A percentile compares a stretch with the other conserved stretches of the same genome.
These are phyloP conservation scores for Sminthurides aquaticus DNA, from an alignment of 2,888 invertebrate genomes.

Conservation along the genomic window DNA sequence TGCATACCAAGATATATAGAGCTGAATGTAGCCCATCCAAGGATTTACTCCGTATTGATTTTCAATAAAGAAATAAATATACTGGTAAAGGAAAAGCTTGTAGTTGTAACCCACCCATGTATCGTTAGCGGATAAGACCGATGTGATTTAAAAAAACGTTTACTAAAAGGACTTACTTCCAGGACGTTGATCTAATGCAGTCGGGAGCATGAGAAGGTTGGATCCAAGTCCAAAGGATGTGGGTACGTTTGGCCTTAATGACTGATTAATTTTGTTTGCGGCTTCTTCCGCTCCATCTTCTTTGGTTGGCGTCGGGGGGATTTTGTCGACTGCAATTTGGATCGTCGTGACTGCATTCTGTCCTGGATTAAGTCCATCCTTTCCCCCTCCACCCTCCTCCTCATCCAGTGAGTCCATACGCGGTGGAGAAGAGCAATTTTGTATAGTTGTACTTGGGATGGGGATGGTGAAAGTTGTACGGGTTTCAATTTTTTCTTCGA, in stretches of 20 bases:
- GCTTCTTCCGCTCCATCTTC: background rate
- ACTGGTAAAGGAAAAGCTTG: background rate
- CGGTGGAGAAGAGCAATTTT: background rate
- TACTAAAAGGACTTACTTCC: conserved; percentile 2
- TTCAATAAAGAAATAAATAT: background rate
- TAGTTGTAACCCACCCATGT: background rate
- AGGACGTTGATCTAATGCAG: conserved; percentile 23
- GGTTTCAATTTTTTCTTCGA: conserved; percentile 9
- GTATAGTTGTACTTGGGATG: background rate
- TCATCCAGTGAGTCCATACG: background rate
- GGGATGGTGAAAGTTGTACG: conserved; percentile 14
- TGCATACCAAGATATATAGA: too few relatives aligned
- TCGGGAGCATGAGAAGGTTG: conserved; percentile 29
- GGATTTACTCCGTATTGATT: background rate
- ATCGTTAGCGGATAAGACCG: background rate
- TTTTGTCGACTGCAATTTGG: conserved; percentile 39
- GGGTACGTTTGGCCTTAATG: conserved; percentile 2
- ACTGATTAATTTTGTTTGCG: background rate
- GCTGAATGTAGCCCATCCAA: background rate
- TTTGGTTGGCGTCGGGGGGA: conserved; percentile 13
- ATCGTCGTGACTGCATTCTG: conserved; percentile 24
- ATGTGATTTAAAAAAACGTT: background rate
- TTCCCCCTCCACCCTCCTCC: background rate
- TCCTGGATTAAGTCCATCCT: background rate
- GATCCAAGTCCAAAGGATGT: background rate